These are phyloP conservation scores for Temnothorax curvispinosus DNA, from an alignment of 1,140 invertebrate genomes.

Conservation along the genomic window DNA sequence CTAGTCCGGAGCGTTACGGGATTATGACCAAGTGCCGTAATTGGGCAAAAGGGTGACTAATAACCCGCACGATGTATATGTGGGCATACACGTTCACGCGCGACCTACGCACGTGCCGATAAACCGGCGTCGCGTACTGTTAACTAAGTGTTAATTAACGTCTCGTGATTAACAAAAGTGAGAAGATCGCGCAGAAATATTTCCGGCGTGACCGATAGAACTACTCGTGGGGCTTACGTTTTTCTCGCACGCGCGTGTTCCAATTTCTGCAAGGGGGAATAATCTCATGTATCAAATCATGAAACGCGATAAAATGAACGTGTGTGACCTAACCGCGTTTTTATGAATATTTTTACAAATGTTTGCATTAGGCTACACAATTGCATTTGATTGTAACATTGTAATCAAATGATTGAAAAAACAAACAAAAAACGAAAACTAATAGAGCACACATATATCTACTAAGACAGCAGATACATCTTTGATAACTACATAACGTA, in stretches of 20 bases:
- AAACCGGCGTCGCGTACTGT: slow-evolving; percentile 20
- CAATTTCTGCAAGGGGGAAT: background rate
- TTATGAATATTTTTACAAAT: background rate
- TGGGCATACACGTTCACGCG: slow-evolving; percentile 8
- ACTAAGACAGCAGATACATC: too few species aligned
- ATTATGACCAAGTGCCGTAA: slow-evolving; percentile 66
- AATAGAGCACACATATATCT: background rate
- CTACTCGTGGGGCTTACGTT: background rate
- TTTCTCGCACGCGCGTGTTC: background rate
- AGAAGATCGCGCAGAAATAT: background rate
- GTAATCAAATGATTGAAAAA: background rate
- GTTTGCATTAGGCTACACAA: background rate
- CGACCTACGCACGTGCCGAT: background rate
- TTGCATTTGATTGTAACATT: background rate
- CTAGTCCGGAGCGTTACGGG: slow-evolving; percentile 60
- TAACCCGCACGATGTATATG: slow-evolving; percentile 36
- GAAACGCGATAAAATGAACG: background rate
- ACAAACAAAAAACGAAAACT: background rate
- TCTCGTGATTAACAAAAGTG: slow-evolving; percentile 33
- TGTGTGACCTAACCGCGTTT: background rate
- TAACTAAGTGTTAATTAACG: slow-evolving; percentile 38
- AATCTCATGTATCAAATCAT: background rate
- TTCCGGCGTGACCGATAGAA: background rate
- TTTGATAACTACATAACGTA: too few species aligned
- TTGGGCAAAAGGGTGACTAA: slow-evolving; percentile 72